These are phyloP conservation scores for Semnornis frantzii DNA, from an alignment of 2,113 vertebrate genomes.

Conservation along the genomic window DNA sequence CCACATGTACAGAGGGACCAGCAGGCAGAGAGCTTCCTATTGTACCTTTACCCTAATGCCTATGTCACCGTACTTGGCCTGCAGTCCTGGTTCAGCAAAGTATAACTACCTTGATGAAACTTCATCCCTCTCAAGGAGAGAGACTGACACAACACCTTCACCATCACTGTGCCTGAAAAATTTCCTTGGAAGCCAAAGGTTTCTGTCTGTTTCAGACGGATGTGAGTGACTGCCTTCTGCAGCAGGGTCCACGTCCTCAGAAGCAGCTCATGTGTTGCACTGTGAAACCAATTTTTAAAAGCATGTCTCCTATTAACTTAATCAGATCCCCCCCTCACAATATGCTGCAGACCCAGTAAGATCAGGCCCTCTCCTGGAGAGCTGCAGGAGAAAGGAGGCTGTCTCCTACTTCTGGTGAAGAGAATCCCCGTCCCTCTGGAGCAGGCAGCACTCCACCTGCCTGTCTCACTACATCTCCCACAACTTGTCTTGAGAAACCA, in stretches of 20 bases:
- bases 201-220: neutral
- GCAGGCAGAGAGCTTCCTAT: neutral
- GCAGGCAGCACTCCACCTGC: neutral
- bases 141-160: neutral
- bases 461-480: neutral
- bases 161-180: neutral
- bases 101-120: neutral
- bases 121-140: neutral
- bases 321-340: neutral
- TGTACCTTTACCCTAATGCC: neutral
- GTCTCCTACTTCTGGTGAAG: fast-evolving
- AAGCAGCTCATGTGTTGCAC: neutral
- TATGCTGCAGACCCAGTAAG: neutral
- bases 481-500: neutral
- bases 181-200: neutral
- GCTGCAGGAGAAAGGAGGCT: neutral
- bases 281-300: neutral
- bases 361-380: neutral
- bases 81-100: neutral
- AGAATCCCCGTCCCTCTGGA: neutral
- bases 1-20: fast-evolving
- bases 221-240: neutral
- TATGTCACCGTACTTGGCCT: neutral
- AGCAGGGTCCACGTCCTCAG: neutral
- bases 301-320: neutral